Evolutionary conservation across 2,888 invertebrate species (phyloP), one percentile per base, ranked within the genome.

Genomic region (Nysson spinosus): DNA sequence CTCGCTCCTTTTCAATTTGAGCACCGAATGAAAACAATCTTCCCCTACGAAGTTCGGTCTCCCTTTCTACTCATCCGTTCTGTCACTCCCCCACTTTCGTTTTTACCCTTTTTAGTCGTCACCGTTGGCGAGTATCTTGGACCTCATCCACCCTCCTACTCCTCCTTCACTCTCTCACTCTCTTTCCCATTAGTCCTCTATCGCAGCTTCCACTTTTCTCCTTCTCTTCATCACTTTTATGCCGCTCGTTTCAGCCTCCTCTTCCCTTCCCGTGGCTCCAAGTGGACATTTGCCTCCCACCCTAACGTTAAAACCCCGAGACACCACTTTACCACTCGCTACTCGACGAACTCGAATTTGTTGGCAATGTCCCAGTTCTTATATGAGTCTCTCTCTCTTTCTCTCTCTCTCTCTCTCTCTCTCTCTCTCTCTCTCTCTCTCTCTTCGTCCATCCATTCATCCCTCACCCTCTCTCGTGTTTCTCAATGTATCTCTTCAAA

Each of bases 341-440:
- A 80, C 80, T 80, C 80, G 72, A 66, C 72, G 66, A 72, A 73
- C 73, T 83, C 79, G 79, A 83, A 84, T 83, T 84, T 80, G 78
- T 82, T 82, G 83, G 80, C 81, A 75, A 80, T 82, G 82, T 82
- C 83, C 84, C 79, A 83, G 83, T 84, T 83, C 80, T 75, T 74
- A 70, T 71, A 57, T 62, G 43, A 51, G 49, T 76, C 78, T 78
- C 73, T 69, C 77, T 72, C 81, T 78, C 81, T 74, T 78, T 37
- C 17, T 37, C 17, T 40, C 39, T 19, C 22, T 22, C 34, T 37
- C 19, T 37, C n/a, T 39, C 39, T 39, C 19, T 20, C 19, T 39
- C 39, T 16, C 19, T 19, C 20, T 39, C 39, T 39, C 20, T 39
- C 20, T 19, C 1, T 19, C 24, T 24, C 40, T 24, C 24, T 24